phyloP scores from a whole-genome alignment of 2,113 vertebrate genomes.

The Odobenus rosmarus region DNA sequence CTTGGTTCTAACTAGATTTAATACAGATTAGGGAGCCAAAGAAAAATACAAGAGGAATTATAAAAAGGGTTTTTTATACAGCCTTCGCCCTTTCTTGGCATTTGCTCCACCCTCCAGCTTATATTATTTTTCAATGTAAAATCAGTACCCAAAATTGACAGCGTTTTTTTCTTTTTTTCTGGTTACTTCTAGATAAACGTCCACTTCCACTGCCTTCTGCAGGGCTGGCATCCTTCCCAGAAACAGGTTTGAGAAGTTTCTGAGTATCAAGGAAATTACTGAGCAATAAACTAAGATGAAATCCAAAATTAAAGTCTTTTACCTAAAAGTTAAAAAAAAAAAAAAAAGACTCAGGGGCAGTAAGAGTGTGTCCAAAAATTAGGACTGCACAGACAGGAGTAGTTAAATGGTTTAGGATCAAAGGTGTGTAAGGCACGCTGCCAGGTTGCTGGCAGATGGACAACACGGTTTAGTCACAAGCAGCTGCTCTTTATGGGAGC shows the following conservation, averaged over 20 bases:
- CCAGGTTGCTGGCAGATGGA: not conserved
- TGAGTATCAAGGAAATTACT: slow-evolving; percentile 26
- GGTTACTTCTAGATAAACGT: not conserved
- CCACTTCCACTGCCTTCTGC: not conserved
- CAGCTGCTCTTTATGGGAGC: not conserved
- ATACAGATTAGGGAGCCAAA: not conserved
- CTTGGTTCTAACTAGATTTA: slow-evolving; percentile 7
- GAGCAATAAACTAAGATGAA: not conserved
- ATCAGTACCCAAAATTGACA: not conserved
- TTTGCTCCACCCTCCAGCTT: not conserved
- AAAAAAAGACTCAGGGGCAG: not conserved
- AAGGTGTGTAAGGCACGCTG: not conserved
- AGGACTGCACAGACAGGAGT: not conserved
- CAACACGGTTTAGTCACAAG: not conserved
- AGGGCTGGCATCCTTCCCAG: not conserved
- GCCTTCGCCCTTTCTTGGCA: not conserved
- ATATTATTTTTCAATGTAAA: not conserved
- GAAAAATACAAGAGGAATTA: not conserved
- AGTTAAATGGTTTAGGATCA: not conserved
- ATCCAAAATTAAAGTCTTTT: not conserved
- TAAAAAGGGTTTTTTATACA: not conserved
- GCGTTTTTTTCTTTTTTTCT: not conserved
- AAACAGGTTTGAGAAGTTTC: not conserved
- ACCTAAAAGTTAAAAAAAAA: not conserved
- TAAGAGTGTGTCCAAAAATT: not conserved